A percentile compares a stretch with the other conserved stretches of the same genome.
Conservation (phyloP, 1,140 invertebrate species). For the Semibalanus balanoides region DNA sequence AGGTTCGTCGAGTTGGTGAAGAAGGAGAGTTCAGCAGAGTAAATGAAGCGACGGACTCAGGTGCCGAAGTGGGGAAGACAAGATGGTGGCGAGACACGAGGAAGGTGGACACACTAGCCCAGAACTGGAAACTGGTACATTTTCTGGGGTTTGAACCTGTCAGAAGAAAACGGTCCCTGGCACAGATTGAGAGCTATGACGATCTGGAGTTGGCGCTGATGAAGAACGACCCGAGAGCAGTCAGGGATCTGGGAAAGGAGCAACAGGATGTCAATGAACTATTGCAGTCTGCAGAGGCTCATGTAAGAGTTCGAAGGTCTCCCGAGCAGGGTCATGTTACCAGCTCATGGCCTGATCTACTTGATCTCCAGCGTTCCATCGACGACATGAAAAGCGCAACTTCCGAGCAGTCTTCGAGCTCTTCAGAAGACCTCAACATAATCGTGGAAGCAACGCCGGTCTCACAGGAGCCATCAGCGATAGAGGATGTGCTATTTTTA, state of each 20-base stretch:
- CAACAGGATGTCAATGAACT: background rate
- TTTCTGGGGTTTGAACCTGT: background rate
- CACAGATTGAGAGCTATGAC: background rate
- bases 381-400: background rate
- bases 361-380: background rate
- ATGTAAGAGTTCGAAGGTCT: background rate
- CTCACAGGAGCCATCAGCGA: too few species aligned
- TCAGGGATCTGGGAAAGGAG: background rate
- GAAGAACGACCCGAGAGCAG: background rate
- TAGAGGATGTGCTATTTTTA: too few species aligned
- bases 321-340: background rate
- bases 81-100: background rate
- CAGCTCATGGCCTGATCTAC: background rate
- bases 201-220: background rate
- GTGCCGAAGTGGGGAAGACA: background rate
- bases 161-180: background rate
- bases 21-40: too few species aligned
- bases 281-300: background rate
- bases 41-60: background rate
- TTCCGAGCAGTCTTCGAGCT: too few species aligned
- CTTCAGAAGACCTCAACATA: too few species aligned
- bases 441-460: too few species aligned
- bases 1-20: too few species aligned
- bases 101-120: background rate
- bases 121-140: background rate